Evolutionary conservation across 2,797 vertebrate genomes (phyloP), one percentile per base, ranked within the genome.

Genomic region (Clarias pachynema): DNA sequence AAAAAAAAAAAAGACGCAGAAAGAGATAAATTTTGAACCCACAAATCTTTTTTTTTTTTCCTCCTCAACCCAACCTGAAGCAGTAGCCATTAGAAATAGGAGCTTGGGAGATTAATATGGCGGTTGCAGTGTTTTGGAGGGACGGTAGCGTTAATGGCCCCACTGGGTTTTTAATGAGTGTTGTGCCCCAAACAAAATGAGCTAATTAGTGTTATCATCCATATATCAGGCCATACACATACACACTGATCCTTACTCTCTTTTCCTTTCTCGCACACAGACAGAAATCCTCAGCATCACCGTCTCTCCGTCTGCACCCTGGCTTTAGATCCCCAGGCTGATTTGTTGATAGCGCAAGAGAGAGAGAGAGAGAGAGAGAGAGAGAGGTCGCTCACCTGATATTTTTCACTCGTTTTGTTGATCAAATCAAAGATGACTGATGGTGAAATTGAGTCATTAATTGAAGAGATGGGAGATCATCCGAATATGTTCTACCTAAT

Each of bases 151-250:
- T 95, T 95, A 95, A 95, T 94, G 94, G 95, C 94, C 95, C 95
- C 95, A 95, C 95, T 94, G 95, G 94, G 94, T 95, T 95, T 95
- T 95, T 95, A 95, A 96, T 95, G 94, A 95, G 93, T 95, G 94
- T 94, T 95, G 94, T 95, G 95, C 95, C 95, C 95, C 94, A 96
- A 95, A 95, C 95, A 95, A 95, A 96, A 95, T 89, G 93, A 96
- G 94, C 95, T 96, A 95, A 96, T 96, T 96, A 96, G 94, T 94
- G 94, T 95, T 95, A 95, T 95, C 94, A 95, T 95, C 94, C 93
- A 94, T 95, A 96, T 93, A 96, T 96, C 94, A 95, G 93, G 91
- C 93, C 92, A 92, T 93, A 93, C 93, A 91, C 93, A 93, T 94
- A 92, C 92, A 93, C 91, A 89, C 81, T 87, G 92, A 92, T 93